Percentiles rank a stretch among this genome's conserved stretches.
Evolutionary conservation across 2,888 invertebrate genomes (phyloP).

Genomic region (Hypselothyrea guttata): DNA sequence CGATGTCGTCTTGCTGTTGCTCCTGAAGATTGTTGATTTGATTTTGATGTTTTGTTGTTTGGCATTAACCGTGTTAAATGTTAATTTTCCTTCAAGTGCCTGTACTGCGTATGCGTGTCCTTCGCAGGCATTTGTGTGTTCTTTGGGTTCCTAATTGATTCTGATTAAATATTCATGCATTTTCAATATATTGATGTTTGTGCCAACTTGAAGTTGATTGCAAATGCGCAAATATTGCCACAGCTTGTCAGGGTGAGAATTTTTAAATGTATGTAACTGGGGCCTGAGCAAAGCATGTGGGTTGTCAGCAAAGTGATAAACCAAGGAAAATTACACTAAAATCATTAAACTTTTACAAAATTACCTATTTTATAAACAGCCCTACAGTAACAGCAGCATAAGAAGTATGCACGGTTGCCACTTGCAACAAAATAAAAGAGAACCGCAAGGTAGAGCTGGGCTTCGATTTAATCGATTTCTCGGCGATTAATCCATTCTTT

Average conservation of each 20-base stretch:
- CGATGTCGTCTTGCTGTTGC: conserved; percentile 15
- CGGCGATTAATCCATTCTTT: no score
- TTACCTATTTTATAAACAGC: no score
- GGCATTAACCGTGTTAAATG: conserved; percentile 71
- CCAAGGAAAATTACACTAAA: no score
- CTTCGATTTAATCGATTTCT: no score
- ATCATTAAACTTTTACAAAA: no score
- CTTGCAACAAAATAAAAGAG: no score
- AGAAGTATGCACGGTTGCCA: no score
- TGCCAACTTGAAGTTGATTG: conserved; percentile 52
- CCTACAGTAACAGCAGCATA: no score
- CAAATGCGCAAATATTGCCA: conserved; percentile 43
- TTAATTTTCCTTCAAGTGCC: conserved; percentile 68
- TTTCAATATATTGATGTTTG: conserved; percentile 50
- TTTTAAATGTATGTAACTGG: neutral
- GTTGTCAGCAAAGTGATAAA: neutral
- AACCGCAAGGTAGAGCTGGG: no score
- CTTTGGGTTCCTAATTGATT: conserved; percentile 52
- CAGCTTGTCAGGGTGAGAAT: neutral
- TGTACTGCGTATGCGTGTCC: conserved; percentile 23
- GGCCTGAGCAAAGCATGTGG: neutral
- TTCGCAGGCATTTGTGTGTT: conserved; percentile 31
- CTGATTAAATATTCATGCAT: conserved; percentile 64
- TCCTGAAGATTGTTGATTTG: conserved; percentile 36
- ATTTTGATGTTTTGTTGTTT: conserved; percentile 64